A percentile compares a stretch with the other conserved stretches of the same genome.
These are phyloP conservation scores for Phycodurus eques DNA, from an alignment of 2,113 vertebrate species.

Conservation along the genomic window DNA sequence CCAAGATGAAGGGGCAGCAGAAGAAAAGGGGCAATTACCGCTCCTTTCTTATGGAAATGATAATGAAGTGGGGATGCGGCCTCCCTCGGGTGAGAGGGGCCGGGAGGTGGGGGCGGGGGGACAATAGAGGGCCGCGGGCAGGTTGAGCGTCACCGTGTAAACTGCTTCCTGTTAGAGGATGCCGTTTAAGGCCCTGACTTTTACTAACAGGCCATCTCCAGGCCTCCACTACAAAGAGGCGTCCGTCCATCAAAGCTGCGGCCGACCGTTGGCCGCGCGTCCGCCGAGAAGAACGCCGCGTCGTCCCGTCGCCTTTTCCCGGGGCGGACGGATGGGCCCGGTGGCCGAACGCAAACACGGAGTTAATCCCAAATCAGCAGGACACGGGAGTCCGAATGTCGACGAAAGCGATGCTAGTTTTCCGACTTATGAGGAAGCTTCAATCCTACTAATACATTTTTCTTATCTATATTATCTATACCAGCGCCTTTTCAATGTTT, in stretches of 20 bases:
- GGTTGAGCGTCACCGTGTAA: conserved; percentile 77
- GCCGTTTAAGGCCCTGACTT: conserved; percentile 77
- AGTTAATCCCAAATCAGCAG: too few relatives aligned
- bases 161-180: conserved; percentile 79
- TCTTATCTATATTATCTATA: too few relatives aligned
- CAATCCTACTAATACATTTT: too few relatives aligned
- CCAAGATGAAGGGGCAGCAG: conserved; percentile 75
- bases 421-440: too few relatives aligned
- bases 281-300: conserved; percentile 31
- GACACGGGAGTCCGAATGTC: too few relatives aligned
- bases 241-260: conserved; percentile 73
- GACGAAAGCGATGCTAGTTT: too few relatives aligned
- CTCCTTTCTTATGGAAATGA: conserved; percentile 81
- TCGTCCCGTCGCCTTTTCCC: neutral
- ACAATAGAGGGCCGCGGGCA: conserved; percentile 73
- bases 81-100: conserved; percentile 1
- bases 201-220: conserved; percentile 80
- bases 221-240: conserved; percentile 74
- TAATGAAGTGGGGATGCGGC: conserved; percentile 77
- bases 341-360: too few relatives aligned
- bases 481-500: too few relatives aligned
- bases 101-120: conserved; percentile 12
- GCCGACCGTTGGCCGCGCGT: conserved; percentile 39
- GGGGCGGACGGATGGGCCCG: neutral
- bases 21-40: conserved; percentile 80